Base-by-base conservation (phyloP, 1,140 invertebrate genomes). In the Psix sp. region DNA sequence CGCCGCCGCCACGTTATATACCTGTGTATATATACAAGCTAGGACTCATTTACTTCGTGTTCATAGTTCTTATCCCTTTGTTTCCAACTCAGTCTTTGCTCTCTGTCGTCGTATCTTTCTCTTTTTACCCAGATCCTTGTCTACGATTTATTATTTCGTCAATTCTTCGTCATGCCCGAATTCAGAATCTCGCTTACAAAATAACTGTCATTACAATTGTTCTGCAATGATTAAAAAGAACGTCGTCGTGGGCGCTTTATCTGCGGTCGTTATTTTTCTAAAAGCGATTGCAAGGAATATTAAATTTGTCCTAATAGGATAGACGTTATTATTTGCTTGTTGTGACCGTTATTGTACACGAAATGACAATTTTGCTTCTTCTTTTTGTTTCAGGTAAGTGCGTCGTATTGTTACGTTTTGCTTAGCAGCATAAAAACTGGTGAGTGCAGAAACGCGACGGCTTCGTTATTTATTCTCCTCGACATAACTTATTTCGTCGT, bases 21-120 rank as follows among this genome's bases (percentile, higher is more conserved):
- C 63, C n/a, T n/a, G n/a, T n/a, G 51, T 52, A 63, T 57, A 74
- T 62, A 74, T 57, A 74, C 3, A 7, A 67, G 57, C 38, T 54
- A 62, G 42, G 56, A 67, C 62, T 74, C 70, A 67, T 74, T 62
- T 67, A 74, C 62, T 74, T 74, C 62, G 66, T 67, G 62, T 59
- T 51, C 62, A 35, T 57, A 57, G 14, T 57, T 63, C 63, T 46
- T 57, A 49, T 74, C 36, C 62, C 62, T 74, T 74, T 74, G 62
- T 74, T 74, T 67, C 62, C 43, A 45, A 43, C 40, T 56, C 40
- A 39, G 39, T 46, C 62, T 57, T 36, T 9, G 18, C 36, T 51
- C 40, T 60, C 33, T 38, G 33, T 66, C 48, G 35, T 9, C 26
- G 17, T 24, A 29, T 59, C 46, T 65, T 51, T 40, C 10, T 35